These are phyloP conservation scores for Danio aesculapii DNA, from an alignment of 2,797 vertebrate species.

Conservation along the genomic window DNA sequence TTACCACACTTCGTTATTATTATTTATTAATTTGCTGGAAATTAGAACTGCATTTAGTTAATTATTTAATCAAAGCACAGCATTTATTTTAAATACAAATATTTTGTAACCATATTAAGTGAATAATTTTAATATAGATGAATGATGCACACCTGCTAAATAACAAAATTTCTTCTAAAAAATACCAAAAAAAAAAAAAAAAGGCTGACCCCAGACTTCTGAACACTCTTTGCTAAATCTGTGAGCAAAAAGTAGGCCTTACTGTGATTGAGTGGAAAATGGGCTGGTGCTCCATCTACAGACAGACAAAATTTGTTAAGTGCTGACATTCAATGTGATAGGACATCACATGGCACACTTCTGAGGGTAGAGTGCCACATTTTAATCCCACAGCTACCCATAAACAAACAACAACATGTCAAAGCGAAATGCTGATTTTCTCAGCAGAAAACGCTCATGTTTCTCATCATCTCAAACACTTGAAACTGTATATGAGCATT, in stretches of 20 bases:
- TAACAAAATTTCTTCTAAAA: not conserved
- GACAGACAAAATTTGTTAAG: not conserved
- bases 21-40: no score
- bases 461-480: not conserved
- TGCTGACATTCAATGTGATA: slow-evolving; percentile 1
- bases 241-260: slow-evolving; percentile 61
- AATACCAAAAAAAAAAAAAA: not conserved
- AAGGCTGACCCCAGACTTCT: not conserved
- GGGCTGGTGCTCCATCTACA: slow-evolving; percentile 75
- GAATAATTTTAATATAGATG: no score
- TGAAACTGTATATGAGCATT: not conserved
- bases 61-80: not conserved
- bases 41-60: no score
- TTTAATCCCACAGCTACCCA: not conserved
- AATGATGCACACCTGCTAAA: not conserved
- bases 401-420: not conserved
- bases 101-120: not conserved
- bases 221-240: not conserved
- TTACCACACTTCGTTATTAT: no score
- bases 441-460: not conserved
- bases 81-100: not conserved
- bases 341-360: not conserved
- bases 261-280: slow-evolving; percentile 84
- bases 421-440: not conserved
- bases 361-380: not conserved